phyloP scores from a whole-genome alignment of 2,888 invertebrate genomes.

The Eurois occulta region DNA sequence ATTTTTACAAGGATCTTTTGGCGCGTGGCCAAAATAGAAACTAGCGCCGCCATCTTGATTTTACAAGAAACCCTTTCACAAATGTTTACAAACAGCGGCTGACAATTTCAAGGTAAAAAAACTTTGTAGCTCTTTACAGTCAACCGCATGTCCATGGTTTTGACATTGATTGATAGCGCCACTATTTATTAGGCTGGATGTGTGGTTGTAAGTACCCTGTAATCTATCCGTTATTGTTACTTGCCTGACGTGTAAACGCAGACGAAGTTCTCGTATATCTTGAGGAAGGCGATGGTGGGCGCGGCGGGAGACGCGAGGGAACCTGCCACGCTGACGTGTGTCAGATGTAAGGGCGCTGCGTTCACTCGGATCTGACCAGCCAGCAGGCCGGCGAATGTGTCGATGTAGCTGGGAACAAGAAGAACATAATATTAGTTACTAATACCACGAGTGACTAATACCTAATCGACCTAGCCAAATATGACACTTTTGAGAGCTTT shows the following conservation, averaged over 20 bases:
- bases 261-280: constrained; percentile 97
- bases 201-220: neutral
- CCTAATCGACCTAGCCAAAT: neutral
- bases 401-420: constrained; percentile 93
- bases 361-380: constrained; percentile 97
- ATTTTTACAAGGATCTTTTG: neutral
- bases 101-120: neutral
- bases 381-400: constrained; percentile 97
- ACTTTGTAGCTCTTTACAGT: neutral
- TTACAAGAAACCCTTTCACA: neutral
- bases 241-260: constrained; percentile 96
- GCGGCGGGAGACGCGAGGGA: constrained; percentile 94
- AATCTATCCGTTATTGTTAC: constrained; percentile 11
- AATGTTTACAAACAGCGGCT: neutral
- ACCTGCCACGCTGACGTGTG: constrained; percentile 96
- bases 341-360: constrained; percentile 95
- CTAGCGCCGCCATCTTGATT: neutral
- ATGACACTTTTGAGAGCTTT: neutral
- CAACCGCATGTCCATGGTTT: neutral
- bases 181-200: neutral
- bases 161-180: neutral
- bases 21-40: neutral
- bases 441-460: neutral
- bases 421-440: neutral
- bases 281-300: constrained; percentile 93